A percentile compares a stretch with the other conserved stretches of the same genome.
These are phyloP conservation scores for Gobiocypris rarus DNA, from an alignment of 2,113 vertebrate genomes.

Conservation along the genomic window DNA sequence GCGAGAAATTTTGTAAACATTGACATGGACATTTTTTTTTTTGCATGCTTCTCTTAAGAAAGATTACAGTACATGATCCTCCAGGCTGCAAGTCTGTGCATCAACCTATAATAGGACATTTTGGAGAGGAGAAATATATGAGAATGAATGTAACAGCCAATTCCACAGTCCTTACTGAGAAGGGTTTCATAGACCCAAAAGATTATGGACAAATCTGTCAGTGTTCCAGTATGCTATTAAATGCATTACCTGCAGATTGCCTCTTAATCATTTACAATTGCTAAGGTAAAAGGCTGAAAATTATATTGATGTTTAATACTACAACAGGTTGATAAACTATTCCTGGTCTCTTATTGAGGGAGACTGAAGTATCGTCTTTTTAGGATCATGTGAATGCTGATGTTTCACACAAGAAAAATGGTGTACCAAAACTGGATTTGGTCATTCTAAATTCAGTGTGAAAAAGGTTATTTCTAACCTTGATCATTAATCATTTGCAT, in stretches of 20 bases:
- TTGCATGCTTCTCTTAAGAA: background rate
- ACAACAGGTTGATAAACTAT: conserved; percentile 4
- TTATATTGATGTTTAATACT: background rate
- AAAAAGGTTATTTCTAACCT: background rate
- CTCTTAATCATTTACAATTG: conserved; percentile 23
- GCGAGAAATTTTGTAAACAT: background rate
- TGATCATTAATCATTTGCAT: background rate
- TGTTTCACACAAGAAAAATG: background rate
- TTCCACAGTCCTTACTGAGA: background rate
- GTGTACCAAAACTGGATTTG: background rate
- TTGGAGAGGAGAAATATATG: background rate
- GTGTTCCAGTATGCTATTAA: conserved; percentile 1
- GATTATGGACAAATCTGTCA: background rate
- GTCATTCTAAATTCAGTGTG: background rate
- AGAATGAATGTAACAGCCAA: background rate
- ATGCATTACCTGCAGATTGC: background rate
- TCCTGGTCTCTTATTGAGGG: background rate
- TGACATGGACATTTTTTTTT: background rate
- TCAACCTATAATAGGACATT: background rate
- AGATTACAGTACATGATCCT: background rate
- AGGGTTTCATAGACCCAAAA: background rate
- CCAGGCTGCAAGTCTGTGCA: too few species aligned
- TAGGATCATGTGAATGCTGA: background rate
- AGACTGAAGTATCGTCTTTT: background rate
- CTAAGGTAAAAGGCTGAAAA: background rate